phyloP scores from a whole-genome alignment of 2,888 invertebrate species.

The Oligia fasciuncula region DNA sequence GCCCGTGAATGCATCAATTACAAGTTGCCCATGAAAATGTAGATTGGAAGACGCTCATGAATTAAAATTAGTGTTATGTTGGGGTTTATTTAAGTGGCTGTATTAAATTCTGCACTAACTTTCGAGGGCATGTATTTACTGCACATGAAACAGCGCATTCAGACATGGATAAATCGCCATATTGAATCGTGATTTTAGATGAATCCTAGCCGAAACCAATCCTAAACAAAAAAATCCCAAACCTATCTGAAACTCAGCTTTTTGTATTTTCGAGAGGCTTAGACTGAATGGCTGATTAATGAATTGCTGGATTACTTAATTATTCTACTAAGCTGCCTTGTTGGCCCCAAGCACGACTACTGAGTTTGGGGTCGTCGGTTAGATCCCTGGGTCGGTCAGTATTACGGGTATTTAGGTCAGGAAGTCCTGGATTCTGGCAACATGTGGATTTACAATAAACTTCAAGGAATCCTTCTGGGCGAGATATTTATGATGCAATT shows the following conservation, averaged over 20 bases:
- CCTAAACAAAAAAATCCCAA: too few relatives aligned
- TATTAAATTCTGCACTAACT: constrained; percentile 2
- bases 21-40: constrained; percentile 33
- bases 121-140: constrained; percentile 2
- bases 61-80: constrained; percentile 30
- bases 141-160: not conserved
- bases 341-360: not conserved
- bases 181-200: not conserved
- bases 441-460: not conserved
- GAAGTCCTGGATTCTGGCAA: not conserved
- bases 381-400: not conserved
- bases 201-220: not conserved
- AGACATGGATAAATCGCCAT: not conserved
- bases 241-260: not conserved
- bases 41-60: constrained; percentile 37
- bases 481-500: constrained; percentile 6
- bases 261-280: not conserved
- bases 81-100: not conserved
- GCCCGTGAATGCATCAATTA: constrained; percentile 35
- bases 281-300: not conserved
- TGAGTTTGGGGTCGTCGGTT: not conserved
- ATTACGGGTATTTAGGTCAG: not conserved
- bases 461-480: not conserved
- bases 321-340: not conserved
- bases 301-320: not conserved